Evolutionary conservation across 2,797 vertebrate genomes (phyloP), one percentile per base, ranked within the genome.

Genomic region (Clarias fuscus): DNA sequence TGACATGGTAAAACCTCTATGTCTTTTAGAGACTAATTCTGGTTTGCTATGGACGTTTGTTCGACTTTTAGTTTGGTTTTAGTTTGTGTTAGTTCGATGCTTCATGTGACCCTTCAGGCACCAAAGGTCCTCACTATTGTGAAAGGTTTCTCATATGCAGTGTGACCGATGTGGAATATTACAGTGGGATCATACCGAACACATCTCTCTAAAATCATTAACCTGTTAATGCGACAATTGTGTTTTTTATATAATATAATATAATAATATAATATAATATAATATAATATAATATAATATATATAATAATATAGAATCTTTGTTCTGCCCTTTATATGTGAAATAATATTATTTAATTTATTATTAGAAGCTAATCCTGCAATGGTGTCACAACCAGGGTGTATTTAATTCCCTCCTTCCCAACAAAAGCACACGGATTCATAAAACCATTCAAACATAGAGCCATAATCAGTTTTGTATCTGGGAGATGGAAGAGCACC

Each of bases 271-370:
- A 48, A 43, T 48, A 48, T 48, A 8, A 48, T 48, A 48, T 48
- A 10, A 48, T n/a, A n/a, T n/a, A n/a, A 6, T 15, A 73, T 53
- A 48, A 48, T 48, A 48, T 48, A 48, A 48, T n/a, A n/a, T 24
- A 6, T 15, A 73, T 53, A 48, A 48, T 48, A 48, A 48, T 48
- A 48, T 48, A 11, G 3, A n/a, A 30, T 77, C 30, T 56, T 24
- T 75, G 83, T 75, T 24, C 10, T 20, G 13, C 79, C 79, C 30
- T 85, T 68, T 79, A 79, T 75, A 78, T 10, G 59, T 70, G 22
- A 68, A 27, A 18, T 62, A 48, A 48, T 48, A 48, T 48, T 48
- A 58, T n/a, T 48, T 86, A 4, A 20, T 43, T 81, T 72, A 72
- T 33, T n/a, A 81, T 56, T 13, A 30, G 8, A 27, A 30, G 43